Evolutionary conservation across 2,888 invertebrate species (phyloP), one percentile per base, ranked within the genome.

Genomic region (Megalurothrips usitatus): DNA sequence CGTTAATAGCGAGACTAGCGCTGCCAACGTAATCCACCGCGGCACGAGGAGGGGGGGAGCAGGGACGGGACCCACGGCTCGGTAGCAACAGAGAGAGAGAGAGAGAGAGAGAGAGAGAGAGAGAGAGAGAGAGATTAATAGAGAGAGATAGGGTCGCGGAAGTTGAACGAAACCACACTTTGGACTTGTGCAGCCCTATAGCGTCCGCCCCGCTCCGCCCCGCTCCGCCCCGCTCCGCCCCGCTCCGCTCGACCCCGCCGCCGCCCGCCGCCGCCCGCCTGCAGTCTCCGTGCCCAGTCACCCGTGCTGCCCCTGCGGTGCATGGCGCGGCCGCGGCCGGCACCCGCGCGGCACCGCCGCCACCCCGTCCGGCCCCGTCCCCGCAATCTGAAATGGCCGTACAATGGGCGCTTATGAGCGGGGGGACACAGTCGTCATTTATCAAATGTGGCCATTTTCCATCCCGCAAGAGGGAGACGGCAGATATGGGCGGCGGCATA

Each of bases 391-490:
- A 75, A 75, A 75, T 75, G 68, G 68, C 68, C 68, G 68, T 75
- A 75, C 68, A 75, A 75, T 75, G 68, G 68, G 9, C 68, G 68
- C 68, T 75, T 75, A 75, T 75, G 68, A 75, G 68, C 68, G 14
- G 19, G 58, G n/a, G 58, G 68, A 26, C 68, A 26, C 68, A 75
- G 26, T 75, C 68, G 68, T 75, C 9, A 75, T 75, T 75, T 75
- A 75, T 75, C 68, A 75, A 75, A 26, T 75, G 68, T 75, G 68
- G 68, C 68, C 68, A 75, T 75, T 75, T 75, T 75, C 68, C 23
- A 26, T 75, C 26, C 34, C 68, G 68, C 68, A 75, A 23, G 58
- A 10, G 10, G 68, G 68, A 75, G 26, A 43, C 34, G 34, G 68
- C 26, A 75, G 68, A 23, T 12, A 75, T 26, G 68, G 23, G 26